phyloP scores from a whole-genome alignment of 2,113 vertebrate genomes.

The Chamaetylas fuelleborni region DNA sequence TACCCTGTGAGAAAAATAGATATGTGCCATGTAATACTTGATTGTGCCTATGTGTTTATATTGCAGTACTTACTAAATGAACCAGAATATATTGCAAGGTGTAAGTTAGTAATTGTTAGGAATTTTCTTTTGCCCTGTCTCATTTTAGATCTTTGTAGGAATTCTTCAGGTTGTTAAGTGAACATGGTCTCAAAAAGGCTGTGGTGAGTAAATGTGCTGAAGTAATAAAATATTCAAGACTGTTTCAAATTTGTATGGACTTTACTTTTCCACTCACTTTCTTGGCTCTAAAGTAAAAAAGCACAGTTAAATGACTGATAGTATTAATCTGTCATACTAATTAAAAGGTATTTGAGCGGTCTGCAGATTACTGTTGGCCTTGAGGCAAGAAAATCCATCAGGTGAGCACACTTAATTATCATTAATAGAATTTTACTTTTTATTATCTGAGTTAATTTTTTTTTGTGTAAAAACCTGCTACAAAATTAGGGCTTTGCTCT shows the following conservation, averaged over 20 bases:
- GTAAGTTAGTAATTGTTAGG: neutral
- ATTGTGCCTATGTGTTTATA: neutral
- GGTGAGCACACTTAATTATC: neutral
- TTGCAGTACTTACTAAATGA: neutral
- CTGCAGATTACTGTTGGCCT: neutral
- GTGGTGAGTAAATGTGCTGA: neutral
- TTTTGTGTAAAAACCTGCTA: neutral
- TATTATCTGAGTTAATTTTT: neutral
- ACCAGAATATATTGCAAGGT: neutral
- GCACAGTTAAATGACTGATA: constrained; percentile 10
- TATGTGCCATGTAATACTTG: neutral
- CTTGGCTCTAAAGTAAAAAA: constrained; percentile 46
- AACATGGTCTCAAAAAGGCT: neutral
- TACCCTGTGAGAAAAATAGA: neutral
- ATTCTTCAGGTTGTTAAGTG: neutral
- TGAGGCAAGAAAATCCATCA: neutral
- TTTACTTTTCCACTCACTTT: constrained; percentile 19
- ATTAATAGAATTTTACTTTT: neutral
- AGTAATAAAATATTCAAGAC: constrained; percentile 27
- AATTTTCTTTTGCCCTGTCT: neutral
- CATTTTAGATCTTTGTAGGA: neutral
- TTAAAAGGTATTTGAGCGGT: constrained; percentile 31
- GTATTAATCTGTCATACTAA: neutral
- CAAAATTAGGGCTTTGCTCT: neutral
- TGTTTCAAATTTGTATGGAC: constrained; percentile 6